A percentile compares a stretch with the other conserved stretches of the same genome.
These are phyloP conservation scores for Tarsius wallacei DNA, from an alignment of 2,797 vertebrate species.

Conservation along the genomic window DNA sequence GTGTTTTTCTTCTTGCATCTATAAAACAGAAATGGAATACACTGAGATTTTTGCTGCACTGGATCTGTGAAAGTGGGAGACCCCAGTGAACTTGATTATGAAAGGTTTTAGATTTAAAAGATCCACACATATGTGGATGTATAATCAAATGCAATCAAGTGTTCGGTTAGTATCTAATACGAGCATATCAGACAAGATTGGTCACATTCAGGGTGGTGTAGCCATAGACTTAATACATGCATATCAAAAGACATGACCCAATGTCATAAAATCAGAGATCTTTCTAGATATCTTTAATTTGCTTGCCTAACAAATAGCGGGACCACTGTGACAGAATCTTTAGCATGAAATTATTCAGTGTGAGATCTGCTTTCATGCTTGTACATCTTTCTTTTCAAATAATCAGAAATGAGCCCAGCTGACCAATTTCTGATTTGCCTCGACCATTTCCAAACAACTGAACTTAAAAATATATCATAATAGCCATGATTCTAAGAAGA, in stretches of 20 bases:
- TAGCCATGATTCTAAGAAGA: background rate
- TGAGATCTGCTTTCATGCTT: no score
- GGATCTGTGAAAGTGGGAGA: background rate
- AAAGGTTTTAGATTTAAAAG: background rate
- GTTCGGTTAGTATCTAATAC: background rate
- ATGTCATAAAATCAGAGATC: background rate
- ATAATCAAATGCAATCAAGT: background rate
- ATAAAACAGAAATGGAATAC: background rate
- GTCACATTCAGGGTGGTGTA: no score
- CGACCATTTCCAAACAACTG: background rate
- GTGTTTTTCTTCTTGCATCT: background rate
- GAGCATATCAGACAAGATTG: background rate
- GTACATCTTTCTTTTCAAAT: no score
- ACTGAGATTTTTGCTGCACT: background rate
- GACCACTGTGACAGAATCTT: background rate
- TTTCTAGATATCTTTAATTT: background rate
- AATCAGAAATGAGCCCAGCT: background rate
- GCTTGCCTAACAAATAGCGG: background rate
- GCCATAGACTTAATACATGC: background rate
- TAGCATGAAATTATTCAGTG: no score
- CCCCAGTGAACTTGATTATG: background rate
- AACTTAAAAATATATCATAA: background rate
- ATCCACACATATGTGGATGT: background rate
- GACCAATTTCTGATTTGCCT: background rate
- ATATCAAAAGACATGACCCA: background rate